These are phyloP conservation scores for Drosophila simulans DNA, from an alignment of 1,140 invertebrate species.

Conservation along the genomic window DNA sequence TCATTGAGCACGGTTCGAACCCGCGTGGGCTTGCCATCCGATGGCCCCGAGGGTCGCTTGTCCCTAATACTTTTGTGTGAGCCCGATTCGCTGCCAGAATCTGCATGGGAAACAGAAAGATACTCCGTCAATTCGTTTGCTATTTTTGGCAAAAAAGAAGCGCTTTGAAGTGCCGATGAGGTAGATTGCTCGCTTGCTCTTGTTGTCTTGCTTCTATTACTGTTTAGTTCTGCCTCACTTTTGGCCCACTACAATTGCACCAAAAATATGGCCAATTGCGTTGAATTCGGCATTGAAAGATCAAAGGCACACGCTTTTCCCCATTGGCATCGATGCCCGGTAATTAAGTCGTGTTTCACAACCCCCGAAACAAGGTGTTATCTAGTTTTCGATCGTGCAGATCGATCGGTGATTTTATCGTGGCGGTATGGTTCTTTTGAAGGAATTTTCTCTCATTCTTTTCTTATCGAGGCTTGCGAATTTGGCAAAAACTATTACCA, in stretches of 20 bases:
- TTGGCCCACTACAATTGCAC: conserved; percentile 21
- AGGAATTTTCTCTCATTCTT: conserved; percentile 15
- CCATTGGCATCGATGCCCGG: conserved; percentile 33
- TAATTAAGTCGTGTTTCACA: conserved; percentile 84
- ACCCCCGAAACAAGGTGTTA: conserved; percentile 69
- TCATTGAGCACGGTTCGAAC: conserved; percentile 99
- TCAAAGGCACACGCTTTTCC: conserved; percentile 39
- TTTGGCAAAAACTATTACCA: conserved; percentile 66
- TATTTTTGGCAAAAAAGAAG: conserved; percentile 38
- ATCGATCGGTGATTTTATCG: conserved; percentile 42
- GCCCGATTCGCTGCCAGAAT: conserved; percentile 93
- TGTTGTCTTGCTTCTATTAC: conserved; percentile 9
- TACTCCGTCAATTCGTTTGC: conserved; percentile 28
- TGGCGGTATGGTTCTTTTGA: conserved; percentile 52
- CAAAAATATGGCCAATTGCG: conserved; percentile 43
- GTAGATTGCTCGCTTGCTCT: conserved; percentile 18
- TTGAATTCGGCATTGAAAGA: conserved; percentile 14
- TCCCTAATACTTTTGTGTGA: conserved; percentile 91
- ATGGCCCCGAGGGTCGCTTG: conserved; percentile 87
- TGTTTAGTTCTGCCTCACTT: background rate
- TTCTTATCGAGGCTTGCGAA: conserved; percentile 28
- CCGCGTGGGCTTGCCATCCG: conserved; percentile 97
- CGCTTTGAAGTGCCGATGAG: conserved; percentile 60
- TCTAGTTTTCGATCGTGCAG: conserved; percentile 54
- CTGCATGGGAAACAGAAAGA: conserved; percentile 85